Evolutionary conservation across 2,797 vertebrate genomes (phyloP).

Genomic region (Acipenser transmontanus): DNA sequence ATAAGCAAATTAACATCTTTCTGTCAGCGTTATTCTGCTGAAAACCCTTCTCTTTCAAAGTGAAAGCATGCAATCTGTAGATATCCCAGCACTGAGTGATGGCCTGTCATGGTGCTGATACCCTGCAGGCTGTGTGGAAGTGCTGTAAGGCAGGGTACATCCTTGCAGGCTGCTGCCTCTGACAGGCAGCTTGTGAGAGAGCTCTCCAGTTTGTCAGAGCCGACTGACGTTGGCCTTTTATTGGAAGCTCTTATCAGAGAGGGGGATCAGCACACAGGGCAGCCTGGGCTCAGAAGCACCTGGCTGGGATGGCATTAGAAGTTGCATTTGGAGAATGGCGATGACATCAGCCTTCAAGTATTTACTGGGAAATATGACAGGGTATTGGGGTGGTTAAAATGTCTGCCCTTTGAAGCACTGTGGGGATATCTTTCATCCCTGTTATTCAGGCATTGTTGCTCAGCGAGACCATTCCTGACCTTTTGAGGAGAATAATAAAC

Average conservation of each 20-base stretch:
- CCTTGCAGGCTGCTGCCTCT: background rate
- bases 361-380: conserved; percentile 3
- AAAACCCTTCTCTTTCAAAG: conserved; percentile 3
- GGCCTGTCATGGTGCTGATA: background rate
- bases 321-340: background rate
- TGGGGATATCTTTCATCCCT: conserved; percentile 19
- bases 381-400: background rate
- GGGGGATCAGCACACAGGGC: background rate
- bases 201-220: conserved; percentile 4
- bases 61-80: background rate
- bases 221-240: conserved; percentile 3
- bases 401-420: conserved; percentile 9
- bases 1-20: background rate
- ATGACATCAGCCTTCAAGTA: conserved; percentile 1
- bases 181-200: background rate
- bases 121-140: background rate
- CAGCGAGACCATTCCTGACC: conserved; percentile 16
- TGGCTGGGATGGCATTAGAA: conserved; percentile 12
- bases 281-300: background rate
- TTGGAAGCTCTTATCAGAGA: background rate
- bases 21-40: background rate
- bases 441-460: conserved; percentile 2
- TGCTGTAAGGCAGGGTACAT: conserved; percentile 8
- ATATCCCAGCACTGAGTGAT: background rate
- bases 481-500: conserved; percentile 17